A percentile compares a stretch with the other conserved stretches of the same genome.
These are phyloP conservation scores for Phlogophora meticulosa DNA, from an alignment of 2,888 invertebrate species.

Conservation along the genomic window DNA sequence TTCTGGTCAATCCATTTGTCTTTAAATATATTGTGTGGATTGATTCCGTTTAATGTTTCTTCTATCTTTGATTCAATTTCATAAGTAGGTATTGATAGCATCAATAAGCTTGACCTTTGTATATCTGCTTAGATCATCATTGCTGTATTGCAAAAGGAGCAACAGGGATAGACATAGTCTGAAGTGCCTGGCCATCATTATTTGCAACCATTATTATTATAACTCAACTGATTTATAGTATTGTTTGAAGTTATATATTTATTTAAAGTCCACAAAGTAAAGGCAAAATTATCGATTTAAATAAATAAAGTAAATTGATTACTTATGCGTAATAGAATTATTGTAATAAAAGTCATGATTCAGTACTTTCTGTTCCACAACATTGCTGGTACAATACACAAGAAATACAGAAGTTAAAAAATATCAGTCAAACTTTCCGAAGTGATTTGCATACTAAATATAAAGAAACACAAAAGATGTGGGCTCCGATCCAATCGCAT, in stretches of 20 bases:
- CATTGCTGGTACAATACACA: conserved; percentile 67
- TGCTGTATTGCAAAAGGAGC: neutral
- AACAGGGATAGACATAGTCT: neutral
- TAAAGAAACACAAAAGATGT: conserved; percentile 62
- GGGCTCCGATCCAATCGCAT: conserved; percentile 26
- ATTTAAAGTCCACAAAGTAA: neutral
- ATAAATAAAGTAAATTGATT: conserved; percentile 26
- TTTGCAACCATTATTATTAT: neutral
- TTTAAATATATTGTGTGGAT: neutral
- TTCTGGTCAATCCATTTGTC: neutral
- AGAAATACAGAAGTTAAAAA: conserved; percentile 70
- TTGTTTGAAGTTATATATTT: too few species aligned
- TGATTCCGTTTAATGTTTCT: neutral
- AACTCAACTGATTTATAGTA: neutral
- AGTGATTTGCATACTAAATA: conserved; percentile 78
- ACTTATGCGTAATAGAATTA: conserved; percentile 35
- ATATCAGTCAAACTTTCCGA: conserved; percentile 70
- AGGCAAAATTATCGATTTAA: neutral
- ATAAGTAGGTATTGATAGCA: neutral
- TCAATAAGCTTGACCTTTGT: neutral
- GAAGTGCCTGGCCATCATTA: too few species aligned
- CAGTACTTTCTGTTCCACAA: conserved; percentile 66
- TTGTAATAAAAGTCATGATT: conserved; percentile 67
- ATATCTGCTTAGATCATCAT: neutral
- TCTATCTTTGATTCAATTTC: neutral